phyloP scores from a whole-genome alignment of 1,140 invertebrate species.

The Drosophila varians region DNA sequence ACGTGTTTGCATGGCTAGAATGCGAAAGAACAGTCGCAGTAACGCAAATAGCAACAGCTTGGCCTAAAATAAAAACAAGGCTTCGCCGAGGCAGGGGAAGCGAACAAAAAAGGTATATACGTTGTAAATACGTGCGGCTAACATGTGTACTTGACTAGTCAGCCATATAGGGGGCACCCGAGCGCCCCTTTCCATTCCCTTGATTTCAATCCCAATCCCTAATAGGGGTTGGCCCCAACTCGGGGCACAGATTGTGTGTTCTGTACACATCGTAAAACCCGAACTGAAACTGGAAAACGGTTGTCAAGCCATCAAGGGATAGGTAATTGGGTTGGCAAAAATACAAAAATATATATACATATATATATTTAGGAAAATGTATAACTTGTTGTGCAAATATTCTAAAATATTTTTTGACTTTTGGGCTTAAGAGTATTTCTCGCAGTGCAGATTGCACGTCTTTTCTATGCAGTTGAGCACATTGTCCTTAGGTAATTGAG shows the following conservation, averaged over 20 bases:
- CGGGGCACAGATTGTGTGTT: constrained; percentile 40
- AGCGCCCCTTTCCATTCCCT: background rate
- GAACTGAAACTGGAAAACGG: constrained; percentile 30
- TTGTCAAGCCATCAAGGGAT: constrained; percentile 32
- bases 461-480: constrained; percentile 33
- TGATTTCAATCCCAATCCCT: constrained; percentile 2
- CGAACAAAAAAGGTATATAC: constrained; percentile 17
- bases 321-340: background rate
- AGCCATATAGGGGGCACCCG: constrained; percentile 13
- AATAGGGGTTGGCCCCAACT: constrained; percentile 41
- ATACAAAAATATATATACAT: background rate
- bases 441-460: background rate
- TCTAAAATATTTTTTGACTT: too few species aligned
- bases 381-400: too few species aligned
- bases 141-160: constrained; percentile 31
- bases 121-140: constrained; percentile 55
- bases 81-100: constrained; percentile 15
- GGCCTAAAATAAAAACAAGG: constrained; percentile 50
- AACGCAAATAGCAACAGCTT: constrained; percentile 62
- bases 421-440: background rate
- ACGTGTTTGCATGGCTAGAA: constrained; percentile 35
- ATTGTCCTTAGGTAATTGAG: constrained; percentile 37
- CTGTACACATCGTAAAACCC: constrained; percentile 42
- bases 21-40: constrained; percentile 18
- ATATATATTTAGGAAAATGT: background rate